These are phyloP conservation scores for Brotogeris chrysoptera DNA, from an alignment of 2,797 vertebrate genomes.

Conservation along the genomic window DNA sequence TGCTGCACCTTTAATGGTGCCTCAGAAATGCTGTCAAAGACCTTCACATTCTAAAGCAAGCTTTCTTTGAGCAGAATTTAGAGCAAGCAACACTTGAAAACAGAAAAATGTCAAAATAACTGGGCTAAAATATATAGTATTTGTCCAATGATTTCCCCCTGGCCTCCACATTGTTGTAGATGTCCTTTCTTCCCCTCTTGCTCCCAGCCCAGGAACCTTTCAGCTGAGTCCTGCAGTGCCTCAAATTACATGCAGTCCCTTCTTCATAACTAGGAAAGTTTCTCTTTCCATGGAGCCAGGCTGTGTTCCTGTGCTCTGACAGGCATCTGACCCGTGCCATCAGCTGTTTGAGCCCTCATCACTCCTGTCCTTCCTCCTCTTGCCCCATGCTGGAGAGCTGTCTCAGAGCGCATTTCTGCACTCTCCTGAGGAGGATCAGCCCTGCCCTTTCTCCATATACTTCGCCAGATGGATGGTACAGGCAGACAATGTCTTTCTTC, in stretches of 20 bases:
- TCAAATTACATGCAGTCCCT: not conserved
- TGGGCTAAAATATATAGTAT: not conserved
- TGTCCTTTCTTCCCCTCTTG: not conserved
- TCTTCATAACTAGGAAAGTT: not conserved
- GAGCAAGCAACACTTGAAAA: not conserved
- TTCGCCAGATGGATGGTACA: not conserved
- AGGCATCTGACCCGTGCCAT: accelerated
- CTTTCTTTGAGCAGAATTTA: not conserved
- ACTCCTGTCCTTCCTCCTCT: not conserved
- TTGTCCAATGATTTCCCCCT: not conserved
- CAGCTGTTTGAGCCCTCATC: not conserved
- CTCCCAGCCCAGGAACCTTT: not conserved
- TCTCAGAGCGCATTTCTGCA: not conserved
- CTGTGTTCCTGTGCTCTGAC: not conserved
- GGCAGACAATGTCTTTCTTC: not conserved
- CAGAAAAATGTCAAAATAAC: not conserved
- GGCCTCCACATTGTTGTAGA: not conserved
- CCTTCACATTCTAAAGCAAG: not conserved
- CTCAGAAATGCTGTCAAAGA: not conserved
- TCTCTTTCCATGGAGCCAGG: not conserved
- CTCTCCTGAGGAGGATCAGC: not conserved
- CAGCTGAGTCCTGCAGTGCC: not conserved
- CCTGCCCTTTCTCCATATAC: accelerated
- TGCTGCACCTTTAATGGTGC: not conserved
- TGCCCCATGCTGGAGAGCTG: accelerated